Conservation (phyloP, 2,113 vertebrate species). For the Siniperca knerii region DNA sequence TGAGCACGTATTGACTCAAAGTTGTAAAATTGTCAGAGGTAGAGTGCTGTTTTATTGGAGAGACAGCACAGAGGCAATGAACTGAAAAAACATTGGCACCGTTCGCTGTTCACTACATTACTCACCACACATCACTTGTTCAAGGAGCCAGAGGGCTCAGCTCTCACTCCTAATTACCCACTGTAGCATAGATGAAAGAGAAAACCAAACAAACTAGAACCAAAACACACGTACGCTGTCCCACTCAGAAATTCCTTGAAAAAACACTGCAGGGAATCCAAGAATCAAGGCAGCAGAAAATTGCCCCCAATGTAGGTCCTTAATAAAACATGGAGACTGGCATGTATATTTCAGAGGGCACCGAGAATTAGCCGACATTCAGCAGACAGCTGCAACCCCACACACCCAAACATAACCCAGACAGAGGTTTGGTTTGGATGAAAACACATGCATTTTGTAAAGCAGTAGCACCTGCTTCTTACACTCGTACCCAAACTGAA, state of each 20-base stretch:
- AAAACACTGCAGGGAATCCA: slow-evolving; percentile 50
- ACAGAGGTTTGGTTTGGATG: slow-evolving; percentile 38
- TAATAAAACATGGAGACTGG: slow-evolving; percentile 77
- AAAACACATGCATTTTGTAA: slow-evolving; percentile 33
- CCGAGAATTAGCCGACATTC: slow-evolving; percentile 76
- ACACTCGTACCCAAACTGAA: slow-evolving; percentile 34
- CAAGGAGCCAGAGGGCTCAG: slow-evolving; percentile 59
- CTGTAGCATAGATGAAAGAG: slow-evolving; percentile 47
- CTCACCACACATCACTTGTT: slow-evolving; percentile 60
- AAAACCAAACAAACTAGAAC: slow-evolving; percentile 60
- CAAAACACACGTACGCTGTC: slow-evolving; percentile 29
- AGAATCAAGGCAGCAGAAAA: slow-evolving; percentile 69
- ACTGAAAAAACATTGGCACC: slow-evolving; percentile 39
- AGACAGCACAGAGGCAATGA: slow-evolving; percentile 34
- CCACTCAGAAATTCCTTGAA: slow-evolving; percentile 30
- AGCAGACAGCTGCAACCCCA: slow-evolving; percentile 63
- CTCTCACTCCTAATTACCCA: slow-evolving; percentile 65
- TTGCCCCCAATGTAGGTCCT: slow-evolving; percentile 61
- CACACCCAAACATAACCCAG: slow-evolving; percentile 71
- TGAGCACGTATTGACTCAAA: slow-evolving; percentile 21
- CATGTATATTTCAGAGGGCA: slow-evolving; percentile 80
- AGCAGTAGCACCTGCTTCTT: slow-evolving; percentile 44
- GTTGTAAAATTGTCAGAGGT: slow-evolving; percentile 34
- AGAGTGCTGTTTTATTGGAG: slow-evolving; percentile 21
- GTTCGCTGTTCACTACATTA: slow-evolving; percentile 57